A percentile compares a stretch with the other conserved stretches of the same genome.
Evolutionary conservation across 2,113 vertebrate genomes (phyloP).

Genomic region (Rissa tridactyla): DNA sequence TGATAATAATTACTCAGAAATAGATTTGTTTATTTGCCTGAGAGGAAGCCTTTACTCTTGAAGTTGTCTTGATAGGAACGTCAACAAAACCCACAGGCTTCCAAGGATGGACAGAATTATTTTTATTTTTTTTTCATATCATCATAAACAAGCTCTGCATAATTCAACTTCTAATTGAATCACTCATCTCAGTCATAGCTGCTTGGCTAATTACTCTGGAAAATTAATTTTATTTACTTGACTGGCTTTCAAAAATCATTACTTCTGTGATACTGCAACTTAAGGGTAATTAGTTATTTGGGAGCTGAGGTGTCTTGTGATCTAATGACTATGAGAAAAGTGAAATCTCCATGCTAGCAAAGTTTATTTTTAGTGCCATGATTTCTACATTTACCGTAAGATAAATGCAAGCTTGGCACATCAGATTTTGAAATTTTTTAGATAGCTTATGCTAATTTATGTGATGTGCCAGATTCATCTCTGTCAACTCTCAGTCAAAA

Average conservation of each 20-base stretch:
- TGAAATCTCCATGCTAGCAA: background rate
- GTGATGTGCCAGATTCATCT: background rate
- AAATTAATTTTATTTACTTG: background rate
- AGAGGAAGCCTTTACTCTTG: background rate
- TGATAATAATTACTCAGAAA: background rate
- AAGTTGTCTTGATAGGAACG: background rate
- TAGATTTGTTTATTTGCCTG: background rate
- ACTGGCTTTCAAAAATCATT: background rate
- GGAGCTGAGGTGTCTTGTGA: background rate
- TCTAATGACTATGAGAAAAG: background rate
- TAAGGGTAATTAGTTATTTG: background rate
- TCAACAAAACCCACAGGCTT: background rate
- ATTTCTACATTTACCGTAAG: background rate
- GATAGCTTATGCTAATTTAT: background rate
- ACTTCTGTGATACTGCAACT: background rate
- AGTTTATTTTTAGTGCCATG: background rate
- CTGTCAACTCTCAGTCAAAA: slow-evolving; percentile 5
- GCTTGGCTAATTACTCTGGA: background rate
- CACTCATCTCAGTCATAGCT: background rate
- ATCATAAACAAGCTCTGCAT: background rate
- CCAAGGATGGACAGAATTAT: background rate
- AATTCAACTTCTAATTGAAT: slow-evolving; percentile 11
- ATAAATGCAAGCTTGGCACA: background rate
- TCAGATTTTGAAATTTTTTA: slow-evolving; percentile 7
- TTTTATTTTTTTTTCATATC: background rate